Evolutionary conservation across 2,888 invertebrate species (phyloP), one percentile per base, ranked within the genome.

Genomic region (Hypomecis atomaria): DNA sequence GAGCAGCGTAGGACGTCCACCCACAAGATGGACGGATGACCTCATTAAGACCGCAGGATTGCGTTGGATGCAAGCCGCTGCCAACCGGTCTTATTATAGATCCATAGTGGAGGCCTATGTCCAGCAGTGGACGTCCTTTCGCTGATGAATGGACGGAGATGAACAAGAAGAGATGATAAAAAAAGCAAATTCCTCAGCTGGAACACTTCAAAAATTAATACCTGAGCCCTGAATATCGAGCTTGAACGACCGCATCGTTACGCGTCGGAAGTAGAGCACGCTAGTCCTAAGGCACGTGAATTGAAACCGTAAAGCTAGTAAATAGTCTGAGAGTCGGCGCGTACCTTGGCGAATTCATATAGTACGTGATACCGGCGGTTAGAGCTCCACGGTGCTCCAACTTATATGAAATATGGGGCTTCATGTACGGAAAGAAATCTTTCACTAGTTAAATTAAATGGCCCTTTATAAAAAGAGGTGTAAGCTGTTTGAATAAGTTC

Each of bases 241-340:
- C n/a, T 8, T 54, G 45, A 48, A 48, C 38, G 44, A 44, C 40
- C 45, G 47, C 62, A 59, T 59, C 38, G 48, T 59, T 53, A 37
- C 62, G 45, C 36, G 49, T 58, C 37, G 43, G 60, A 42, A 36
- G 53, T 47, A 48, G 50, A 52, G 49, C 55, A 56, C 53, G 66
- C 66, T 61, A 66, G 67, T 70, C 64, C 58, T 72, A 65, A 58
- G 60, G 72, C 70, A 70, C 74, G 74, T 75, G 76, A 75, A 81
- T 78, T 75, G 78, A 70, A 78, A 78, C 75, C 77, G 78, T 85
- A 79, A 83, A 84, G 82, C 82, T 83, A 77, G 78, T 74, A 78
- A 78, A 79, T 74, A 76, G 78, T 78, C 77, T 74, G 71, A 73
- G 74, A 71, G 71, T 57, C 60, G 48, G 60, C 65, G 74, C 73